Base-by-base conservation (phyloP, 23 tunicate species). In the Styela clava region DNA sequence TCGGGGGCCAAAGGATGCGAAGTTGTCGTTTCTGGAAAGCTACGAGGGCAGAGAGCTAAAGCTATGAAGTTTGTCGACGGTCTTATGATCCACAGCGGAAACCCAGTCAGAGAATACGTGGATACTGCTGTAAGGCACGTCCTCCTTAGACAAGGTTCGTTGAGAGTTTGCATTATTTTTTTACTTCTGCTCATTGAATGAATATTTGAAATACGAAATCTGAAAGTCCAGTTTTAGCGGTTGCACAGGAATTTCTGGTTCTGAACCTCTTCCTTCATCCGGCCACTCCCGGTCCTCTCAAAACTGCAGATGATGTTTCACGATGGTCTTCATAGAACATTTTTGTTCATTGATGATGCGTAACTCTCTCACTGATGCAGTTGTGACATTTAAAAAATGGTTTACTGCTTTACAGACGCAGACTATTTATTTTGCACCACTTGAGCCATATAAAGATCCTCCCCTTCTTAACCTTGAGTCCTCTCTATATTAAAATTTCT, bases 1-100 rank as follows among this genome's bases (percentile, higher is more conserved):
- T 94, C 98, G 30, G 98, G 98, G 28, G 98, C 98, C 34, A 94
- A 94, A 71, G 98, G 98, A 65, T 88, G 95, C 72, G 98, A 94
- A 61, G 98, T 94, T 19, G 98, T 94, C 16, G 95, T 94, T 18
- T 94, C 98, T 56, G 98, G 98, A 12, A 88, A 89, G 64, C 74
- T 88, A 27, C 69, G 98, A 22, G 95, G 95, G 24, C 98, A 94
- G 82, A 85, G 98, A 31, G 98, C 98, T 23, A 94, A 94, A 85
- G 77, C 98, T 20, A 94, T 94, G 98, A 94, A 94, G 79, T 94
- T 94, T 74, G 91, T 86, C 36, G 98, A 94, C 35, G 98, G 98
- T 64, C 62, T 94, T 69, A 94, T 94, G 98, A 89, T 94, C 70
- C 98, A 94, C 87, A 78, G 96, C 73, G 98, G 98, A 89, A 61